phyloP scores from a whole-genome alignment of 1,140 invertebrate genomes.

The Polypedilum pembai region DNA sequence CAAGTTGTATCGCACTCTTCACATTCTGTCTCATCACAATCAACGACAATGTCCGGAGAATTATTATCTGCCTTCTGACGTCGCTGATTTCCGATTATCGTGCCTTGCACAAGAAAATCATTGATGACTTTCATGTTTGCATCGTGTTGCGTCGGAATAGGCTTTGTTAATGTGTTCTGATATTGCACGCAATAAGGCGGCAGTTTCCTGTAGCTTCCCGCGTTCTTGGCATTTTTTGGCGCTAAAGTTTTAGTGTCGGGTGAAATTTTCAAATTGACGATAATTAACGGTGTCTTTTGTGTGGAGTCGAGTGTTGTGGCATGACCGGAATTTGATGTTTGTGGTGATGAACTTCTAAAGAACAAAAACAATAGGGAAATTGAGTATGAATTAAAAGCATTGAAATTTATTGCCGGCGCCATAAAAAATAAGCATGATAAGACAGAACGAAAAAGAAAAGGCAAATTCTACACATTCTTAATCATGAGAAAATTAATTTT shows the following conservation, averaged over 20 bases:
- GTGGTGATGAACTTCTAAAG: slow-evolving; percentile 2
- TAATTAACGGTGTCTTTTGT: slow-evolving; percentile 25
- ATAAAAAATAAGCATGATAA: slow-evolving; percentile 11
- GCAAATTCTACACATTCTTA: neutral
- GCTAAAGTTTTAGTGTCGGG: slow-evolving; percentile 28
- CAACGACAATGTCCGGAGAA: neutral
- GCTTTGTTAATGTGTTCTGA: neutral
- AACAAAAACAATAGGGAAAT: too few species aligned
- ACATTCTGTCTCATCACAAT: slow-evolving; percentile 3
- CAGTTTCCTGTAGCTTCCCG: neutral
- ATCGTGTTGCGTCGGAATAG: neutral
- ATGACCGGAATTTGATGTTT: slow-evolving; percentile 7
- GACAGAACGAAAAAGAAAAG: neutral
- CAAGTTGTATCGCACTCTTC: neutral
- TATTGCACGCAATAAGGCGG: slow-evolving; percentile 28
- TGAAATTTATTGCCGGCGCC: slow-evolving; percentile 1
- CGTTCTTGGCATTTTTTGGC: slow-evolving; percentile 9
- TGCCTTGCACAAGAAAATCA: slow-evolving; percentile 25
- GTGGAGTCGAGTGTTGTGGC: neutral
- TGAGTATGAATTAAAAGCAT: too few species aligned
- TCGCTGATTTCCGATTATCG: neutral
- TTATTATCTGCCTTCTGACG: neutral
- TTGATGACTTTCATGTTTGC: neutral
- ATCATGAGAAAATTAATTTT: neutral
- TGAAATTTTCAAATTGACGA: slow-evolving; percentile 25